Base-by-base conservation (phyloP, 2,888 invertebrate genomes). In the Meiosimyza platycephala region DNA sequence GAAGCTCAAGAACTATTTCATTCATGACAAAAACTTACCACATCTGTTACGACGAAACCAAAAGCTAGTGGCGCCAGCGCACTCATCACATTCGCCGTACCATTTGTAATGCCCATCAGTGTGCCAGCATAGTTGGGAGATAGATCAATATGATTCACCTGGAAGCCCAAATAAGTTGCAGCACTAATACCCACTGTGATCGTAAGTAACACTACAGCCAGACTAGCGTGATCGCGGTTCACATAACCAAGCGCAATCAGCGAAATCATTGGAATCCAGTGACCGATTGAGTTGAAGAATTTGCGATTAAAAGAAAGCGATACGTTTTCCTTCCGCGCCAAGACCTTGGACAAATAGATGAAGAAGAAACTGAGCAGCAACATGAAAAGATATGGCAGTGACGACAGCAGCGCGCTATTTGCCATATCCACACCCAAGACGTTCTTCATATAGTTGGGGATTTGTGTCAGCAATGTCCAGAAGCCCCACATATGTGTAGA, bases 81-180 rank as follows among this genome's bases (percentile, higher is more conserved):
- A 64, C 94, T 93, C 86, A 93, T 92, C n/a, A 94, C 88, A 82
- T 93, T 94, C 0, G 94, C 93, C 1, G 90, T 88, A 5, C 92
- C 93, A 84, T 95, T 95, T 1, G 94, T 94, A 77, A 95, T 91
- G 4, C 95, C 95, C 94, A 95, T 95, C 80, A 95, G 86, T 0
- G 93, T 92, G 54, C 95, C 95, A 6, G 95, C 93, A 84, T 93
- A 94, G 84, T 93, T 94, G 0, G 95, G 95, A 6, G 95, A 93
- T 68, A 96, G 88, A 88, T 96, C 95, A 79, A 96, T 93, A 81
- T 95, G 95, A 76, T 95, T 95, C 91, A 90, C 89, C 92, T 93
- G 91, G 82, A 93, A 94, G 9, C 95, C 95, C 64, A 92, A 91
- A 78, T 92, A 94, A 66, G 92, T 91, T 0, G 92, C 93, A 0